Base-by-base conservation (phyloP, 92 coral and sea anemone genomes). In the Porites lobata region DNA sequence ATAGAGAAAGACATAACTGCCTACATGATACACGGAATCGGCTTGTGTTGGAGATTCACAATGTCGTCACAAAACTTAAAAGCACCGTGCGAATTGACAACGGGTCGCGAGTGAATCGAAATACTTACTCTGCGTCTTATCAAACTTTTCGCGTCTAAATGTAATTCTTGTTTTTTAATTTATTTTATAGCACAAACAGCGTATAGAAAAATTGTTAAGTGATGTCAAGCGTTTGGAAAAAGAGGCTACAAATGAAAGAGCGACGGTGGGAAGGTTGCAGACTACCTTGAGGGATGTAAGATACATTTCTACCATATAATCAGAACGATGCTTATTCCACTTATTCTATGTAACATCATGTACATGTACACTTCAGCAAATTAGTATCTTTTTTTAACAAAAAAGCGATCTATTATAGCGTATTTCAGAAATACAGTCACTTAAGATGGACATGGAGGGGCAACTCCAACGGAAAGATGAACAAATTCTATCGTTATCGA, bases 381-480 rank as follows among this genome's bases (percentile, higher is more conserved):
- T 69, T 4, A 69, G 10, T 3, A 2, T 69, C 1, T 21, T 43
- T 12, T 22, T 8, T 19, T 69, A 19, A 21, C 4, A 2, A 69
- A 21, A 17, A 21, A 8, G 7, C 29, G 7, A 8, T 69, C 8
- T 26, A 69, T 69, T 69, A 13, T 69, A 69, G 75, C 75, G 53
- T 8, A 69, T 69, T 21, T 69, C 75, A 8, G 75, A 69, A 69
- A 21, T 15, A 43, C 47, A 69, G 75, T 69, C 75, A 0, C 75
- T 69, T 8, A 69, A 69, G 50, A 50, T 50, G 11, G 65, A 58
- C 47, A 75, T 75, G 80, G 80, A 75, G 80, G 80, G 43, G 24
- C 80, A 75, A 75, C 80, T 75, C 61, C 80, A 47, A 62, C 21
- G 62, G 19, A 58, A 18, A 75, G 61, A 75, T 52, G 43, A 47